Base-by-base conservation (phyloP, 2,113 vertebrate genomes). In the Pseudonaja textilis region DNA sequence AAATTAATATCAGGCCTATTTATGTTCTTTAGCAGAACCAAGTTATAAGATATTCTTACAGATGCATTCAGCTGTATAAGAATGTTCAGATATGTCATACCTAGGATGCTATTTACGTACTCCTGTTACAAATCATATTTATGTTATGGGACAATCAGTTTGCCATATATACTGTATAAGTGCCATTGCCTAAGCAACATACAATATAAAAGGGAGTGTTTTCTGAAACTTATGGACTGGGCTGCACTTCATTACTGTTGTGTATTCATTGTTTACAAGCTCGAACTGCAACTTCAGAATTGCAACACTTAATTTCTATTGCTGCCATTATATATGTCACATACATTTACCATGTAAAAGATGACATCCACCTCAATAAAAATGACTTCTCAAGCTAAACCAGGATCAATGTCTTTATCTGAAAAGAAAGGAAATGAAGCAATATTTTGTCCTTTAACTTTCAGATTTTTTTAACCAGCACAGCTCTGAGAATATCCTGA, bases 361-460 rank as follows among this genome's bases (percentile, higher is more conserved):
- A 39, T 88, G 25, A n/a, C 29, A 39, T 55, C 25, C 50, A 25
- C n/a, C 26, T 34, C 59, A 74, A 25, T 69, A 89, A 90, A 74
- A 94, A 89, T 0, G 0, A 57, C 42, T 0, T 25, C 42, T 4
- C 45, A 91, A 92, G 93, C 39, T 85, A 87, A 12, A 92, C 81
- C 90, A n/a, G 50, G 29, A 89, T 16, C 91, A 95, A 93, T 94
- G 91, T 18, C 87, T 88, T 90, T 86, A 93, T 93, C 81, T 3
- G 2, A 94, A 92, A 85, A 0, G 23, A 93, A 34, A 91, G 92
- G 89, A 95, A 95, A 91, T 18, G 91, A 90, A 64, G 88, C 91
- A 89, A 5, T 45, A 93, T 91, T 93, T 89, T 96, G 92, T 94
- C 89, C 93, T 93, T 94, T 93, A 90, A 1, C 92, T 93, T 93